A percentile compares a stretch with the other conserved stretches of the same genome.
These are phyloP conservation scores for Mesocentrotus franciscanus DNA, from an alignment of 53 echinoderm and acorn worm species.

Conservation along the genomic window DNA sequence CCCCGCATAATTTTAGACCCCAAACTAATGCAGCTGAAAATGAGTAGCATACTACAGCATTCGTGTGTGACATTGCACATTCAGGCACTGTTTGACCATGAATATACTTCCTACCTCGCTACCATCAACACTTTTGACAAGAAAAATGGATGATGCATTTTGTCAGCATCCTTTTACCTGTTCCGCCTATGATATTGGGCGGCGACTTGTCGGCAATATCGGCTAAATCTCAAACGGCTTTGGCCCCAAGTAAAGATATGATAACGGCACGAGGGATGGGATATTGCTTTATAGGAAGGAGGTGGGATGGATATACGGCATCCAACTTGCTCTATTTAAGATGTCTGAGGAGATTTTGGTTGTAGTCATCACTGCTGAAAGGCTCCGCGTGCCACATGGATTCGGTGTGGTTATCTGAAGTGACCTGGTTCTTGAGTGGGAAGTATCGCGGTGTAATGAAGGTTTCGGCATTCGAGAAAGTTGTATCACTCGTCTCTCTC, in stretches of 20 bases:
- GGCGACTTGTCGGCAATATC: constrained; percentile 10
- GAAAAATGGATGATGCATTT: constrained; percentile 2
- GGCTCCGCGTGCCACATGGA: neutral
- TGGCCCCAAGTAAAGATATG: neutral
- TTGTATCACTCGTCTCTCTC: neutral
- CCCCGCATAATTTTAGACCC: no score
- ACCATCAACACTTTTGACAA: constrained; percentile 11
- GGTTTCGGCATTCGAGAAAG: no score
- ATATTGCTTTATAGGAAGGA: neutral
- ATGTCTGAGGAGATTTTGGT: neutral
- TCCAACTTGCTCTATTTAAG: neutral
- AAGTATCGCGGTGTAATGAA: no score
- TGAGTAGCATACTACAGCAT: no score
- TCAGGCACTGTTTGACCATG: neutral
- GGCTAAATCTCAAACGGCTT: constrained; percentile 29
- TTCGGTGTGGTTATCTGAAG: neutral
- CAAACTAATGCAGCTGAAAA: no score
- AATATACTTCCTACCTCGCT: neutral
- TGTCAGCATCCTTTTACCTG: constrained; percentile 24
- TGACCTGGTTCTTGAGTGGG: neutral
- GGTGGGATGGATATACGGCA: neutral
- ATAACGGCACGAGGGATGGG: neutral
- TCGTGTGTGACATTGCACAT: neutral
- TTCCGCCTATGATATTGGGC: neutral
- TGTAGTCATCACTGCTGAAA: neutral